phyloP scores from a whole-genome alignment of 2,797 vertebrate genomes.

The Pterois miles region DNA sequence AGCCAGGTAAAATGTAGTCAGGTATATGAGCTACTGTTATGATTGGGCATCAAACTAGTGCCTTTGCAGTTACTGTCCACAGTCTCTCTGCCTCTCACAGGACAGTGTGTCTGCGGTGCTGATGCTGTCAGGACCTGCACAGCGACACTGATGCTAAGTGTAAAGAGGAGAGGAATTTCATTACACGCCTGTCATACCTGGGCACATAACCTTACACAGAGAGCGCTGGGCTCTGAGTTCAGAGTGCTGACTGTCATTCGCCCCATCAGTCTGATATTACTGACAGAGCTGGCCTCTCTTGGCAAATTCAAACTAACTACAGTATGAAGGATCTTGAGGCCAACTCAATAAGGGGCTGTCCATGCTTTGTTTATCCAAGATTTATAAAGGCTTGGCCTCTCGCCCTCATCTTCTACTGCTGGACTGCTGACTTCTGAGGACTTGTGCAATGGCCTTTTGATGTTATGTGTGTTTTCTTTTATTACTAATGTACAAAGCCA shows the following conservation, averaged over 20 bases:
- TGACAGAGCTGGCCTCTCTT: constrained; percentile 3
- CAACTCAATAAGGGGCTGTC: constrained; percentile 20
- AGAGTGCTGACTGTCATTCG: constrained; percentile 44
- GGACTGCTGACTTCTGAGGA: background rate
- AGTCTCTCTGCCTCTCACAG: constrained; percentile 3
- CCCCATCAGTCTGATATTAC: constrained; percentile 25
- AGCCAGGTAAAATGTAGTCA: background rate
- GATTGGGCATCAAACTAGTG: background rate
- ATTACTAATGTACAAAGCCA: background rate
- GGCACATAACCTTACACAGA: constrained; percentile 33
- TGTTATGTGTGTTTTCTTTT: background rate
- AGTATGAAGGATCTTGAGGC: constrained; percentile 12
- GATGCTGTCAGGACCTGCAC: constrained; percentile 37
- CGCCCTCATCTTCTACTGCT: background rate
- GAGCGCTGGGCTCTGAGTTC: constrained; percentile 3
- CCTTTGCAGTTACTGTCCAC: background rate
- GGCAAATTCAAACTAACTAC: constrained; percentile 21
- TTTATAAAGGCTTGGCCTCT: background rate
- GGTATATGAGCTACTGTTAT: background rate
- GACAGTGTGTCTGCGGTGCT: constrained; percentile 3
- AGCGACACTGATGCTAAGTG: constrained; percentile 22
- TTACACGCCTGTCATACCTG: constrained; percentile 59
- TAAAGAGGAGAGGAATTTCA: constrained; percentile 55
- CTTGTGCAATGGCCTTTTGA: background rate
- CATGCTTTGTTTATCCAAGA: constrained; percentile 23